A percentile compares a stretch with the other conserved stretches of the same genome.
Evolutionary conservation across 2,888 invertebrate species (phyloP).

Genomic region (Parnassius apollo): DNA sequence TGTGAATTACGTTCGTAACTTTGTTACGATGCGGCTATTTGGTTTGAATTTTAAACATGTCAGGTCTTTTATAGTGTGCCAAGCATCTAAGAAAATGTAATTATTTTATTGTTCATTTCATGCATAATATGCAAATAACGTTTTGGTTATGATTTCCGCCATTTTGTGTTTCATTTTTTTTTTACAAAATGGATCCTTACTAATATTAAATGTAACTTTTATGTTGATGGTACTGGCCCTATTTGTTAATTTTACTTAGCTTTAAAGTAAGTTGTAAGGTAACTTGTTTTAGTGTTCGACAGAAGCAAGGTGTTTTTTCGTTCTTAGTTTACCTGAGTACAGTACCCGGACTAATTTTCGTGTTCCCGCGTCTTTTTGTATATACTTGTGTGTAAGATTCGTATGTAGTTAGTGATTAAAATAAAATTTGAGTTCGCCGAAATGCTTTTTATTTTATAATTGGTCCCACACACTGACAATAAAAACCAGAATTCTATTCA

Average conservation of each 20-base stretch:
- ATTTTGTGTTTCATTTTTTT: constrained; percentile 15
- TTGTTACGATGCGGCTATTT: background rate
- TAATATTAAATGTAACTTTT: constrained; percentile 18
- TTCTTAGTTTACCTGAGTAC: constrained; percentile 62
- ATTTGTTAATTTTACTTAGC: constrained; percentile 21
- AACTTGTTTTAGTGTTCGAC: constrained; percentile 43
- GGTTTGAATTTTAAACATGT: background rate
- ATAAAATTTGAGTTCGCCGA: constrained; percentile 62
- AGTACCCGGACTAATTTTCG: constrained; percentile 55
- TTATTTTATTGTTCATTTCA: background rate
- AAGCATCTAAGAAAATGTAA: background rate
- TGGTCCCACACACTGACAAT: too few species aligned
- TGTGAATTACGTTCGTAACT: background rate
- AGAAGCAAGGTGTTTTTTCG: constrained; percentile 47
- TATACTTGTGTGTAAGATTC: constrained; percentile 61
- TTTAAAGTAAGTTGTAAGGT: constrained; percentile 35
- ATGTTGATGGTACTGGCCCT: constrained; percentile 21
- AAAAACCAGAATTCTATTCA: too few species aligned
- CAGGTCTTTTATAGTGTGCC: background rate
- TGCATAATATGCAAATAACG: background rate
- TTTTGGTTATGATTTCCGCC: constrained; percentile 13
- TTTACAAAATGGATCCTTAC: constrained; percentile 18
- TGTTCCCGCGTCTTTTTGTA: constrained; percentile 53
- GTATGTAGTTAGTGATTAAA: constrained; percentile 66
- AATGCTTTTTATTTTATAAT: constrained; percentile 22